Base-by-base conservation (phyloP, 2,797 vertebrate genomes). In the Coreius guichenoti region DNA sequence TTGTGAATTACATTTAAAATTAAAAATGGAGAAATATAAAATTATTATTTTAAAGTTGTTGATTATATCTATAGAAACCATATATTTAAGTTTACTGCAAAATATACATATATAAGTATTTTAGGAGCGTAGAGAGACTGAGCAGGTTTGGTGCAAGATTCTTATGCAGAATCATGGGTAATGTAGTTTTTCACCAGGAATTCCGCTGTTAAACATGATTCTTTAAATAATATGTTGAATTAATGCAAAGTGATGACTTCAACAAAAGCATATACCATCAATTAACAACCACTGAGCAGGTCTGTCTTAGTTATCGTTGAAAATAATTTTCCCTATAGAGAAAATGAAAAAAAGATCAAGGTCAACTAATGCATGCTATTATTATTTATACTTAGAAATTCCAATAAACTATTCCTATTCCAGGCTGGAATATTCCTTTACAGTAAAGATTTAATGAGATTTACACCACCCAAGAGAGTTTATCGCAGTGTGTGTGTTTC, bases 401-500 rank as follows among this genome's bases (percentile, higher is more conserved):
- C 9, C 29, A 31, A 21, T 33, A 31, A 29, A 47, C 39, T 45
- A 63, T 79, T 65, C 5, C 26, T 47, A 33, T 54, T 69, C 8
- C 8, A 39, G 21, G 3, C 7, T 69, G 14, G 5, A 39, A 36
- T n/a, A 56, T 12, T 17, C 23, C 8, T n/a, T 70, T 39, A 43
- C 54, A 61, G 39, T 73, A 45, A 45, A 47, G 13, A 49, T 49
- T 16, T 47, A 33, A 63, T 49, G 2, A 69, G 29, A 76, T 31
- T 49, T 61, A 36, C 31, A 61, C 51, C n/a, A 21, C 47, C 58
- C 31, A 33, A 61, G 47, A 77, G 29, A 80, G 75, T 81, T 45
- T 49, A 72, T 26, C 58, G 36, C 68, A 83, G 80, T 23, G 21
- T 73, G 54, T 65, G 13, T 63, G 29, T 77, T n/a, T 47, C 7